Conservation (phyloP, 2,888 invertebrate genomes). For the Atrina japonica region DNA sequence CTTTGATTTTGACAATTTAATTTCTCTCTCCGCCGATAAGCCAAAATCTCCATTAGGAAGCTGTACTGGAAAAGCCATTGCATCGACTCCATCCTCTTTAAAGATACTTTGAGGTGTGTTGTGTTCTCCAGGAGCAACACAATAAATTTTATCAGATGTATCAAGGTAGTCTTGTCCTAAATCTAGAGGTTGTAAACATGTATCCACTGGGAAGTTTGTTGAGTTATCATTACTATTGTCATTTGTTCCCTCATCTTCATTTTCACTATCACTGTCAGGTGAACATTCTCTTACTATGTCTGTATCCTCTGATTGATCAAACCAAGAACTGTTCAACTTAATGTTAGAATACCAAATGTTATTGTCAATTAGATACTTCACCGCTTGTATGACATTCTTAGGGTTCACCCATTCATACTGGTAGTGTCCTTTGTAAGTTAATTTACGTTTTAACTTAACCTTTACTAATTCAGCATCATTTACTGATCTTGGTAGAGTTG, state of each 20-base stretch:
- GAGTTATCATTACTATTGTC: too few species aligned
- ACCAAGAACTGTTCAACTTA: slow-evolving; percentile 3
- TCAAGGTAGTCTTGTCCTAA: slow-evolving; percentile 28
- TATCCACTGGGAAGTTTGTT: slow-evolving; percentile 20
- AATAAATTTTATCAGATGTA: slow-evolving; percentile 28
- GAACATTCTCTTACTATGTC: too few species aligned
- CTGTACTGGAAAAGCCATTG: slow-evolving; percentile 26
- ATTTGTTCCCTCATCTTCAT: too few species aligned
- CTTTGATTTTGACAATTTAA: slow-evolving; percentile 19
- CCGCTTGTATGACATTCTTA: slow-evolving; percentile 16
- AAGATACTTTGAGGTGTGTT: slow-evolving; percentile 36
- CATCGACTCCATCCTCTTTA: slow-evolving; percentile 30
- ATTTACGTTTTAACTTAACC: slow-evolving; percentile 21
- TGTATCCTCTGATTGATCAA: slow-evolving; percentile 12
- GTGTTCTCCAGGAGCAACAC: slow-evolving; percentile 41
- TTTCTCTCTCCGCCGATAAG: background rate
- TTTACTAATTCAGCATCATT: slow-evolving; percentile 22
- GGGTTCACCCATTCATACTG: slow-evolving; percentile 23
- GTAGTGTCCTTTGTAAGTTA: slow-evolving; percentile 28
- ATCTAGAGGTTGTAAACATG: slow-evolving; percentile 26
- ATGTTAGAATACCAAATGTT: slow-evolving; percentile 13
- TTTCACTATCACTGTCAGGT: too few species aligned
- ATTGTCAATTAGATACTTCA: slow-evolving; percentile 5
- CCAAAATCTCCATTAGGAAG: slow-evolving; percentile 28
- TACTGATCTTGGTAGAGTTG: slow-evolving; percentile 11